Evolutionary conservation across 2,113 vertebrate species (phyloP).

Genomic region (Sphyrna mokarran): DNA sequence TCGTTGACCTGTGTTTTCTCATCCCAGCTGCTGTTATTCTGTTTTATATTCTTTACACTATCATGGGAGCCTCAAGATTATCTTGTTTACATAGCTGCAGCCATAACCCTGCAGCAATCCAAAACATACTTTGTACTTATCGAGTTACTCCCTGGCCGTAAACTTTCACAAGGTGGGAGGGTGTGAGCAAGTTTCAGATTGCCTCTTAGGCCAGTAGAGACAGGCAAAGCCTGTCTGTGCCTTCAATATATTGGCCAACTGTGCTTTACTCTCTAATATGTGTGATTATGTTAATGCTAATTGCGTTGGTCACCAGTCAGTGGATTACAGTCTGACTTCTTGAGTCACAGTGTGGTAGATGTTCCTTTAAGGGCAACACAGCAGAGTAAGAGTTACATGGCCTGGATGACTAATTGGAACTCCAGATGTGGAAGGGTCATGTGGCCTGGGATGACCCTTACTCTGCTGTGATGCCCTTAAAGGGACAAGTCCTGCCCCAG

Average conservation of each 20-base stretch:
- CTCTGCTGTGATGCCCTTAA: no score
- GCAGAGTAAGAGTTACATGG: no score
- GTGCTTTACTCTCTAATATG: background rate
- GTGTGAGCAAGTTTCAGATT: background rate
- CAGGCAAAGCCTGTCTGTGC: no score
- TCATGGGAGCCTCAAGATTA: background rate
- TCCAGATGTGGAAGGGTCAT: no score
- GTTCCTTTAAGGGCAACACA: no score
- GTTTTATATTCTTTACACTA: background rate
- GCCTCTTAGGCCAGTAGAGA: no score
- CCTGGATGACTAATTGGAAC: no score
- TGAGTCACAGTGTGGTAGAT: background rate
- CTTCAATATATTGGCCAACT: no score
- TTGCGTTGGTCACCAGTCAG: background rate
- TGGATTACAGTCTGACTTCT: background rate
- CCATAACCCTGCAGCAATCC: background rate
- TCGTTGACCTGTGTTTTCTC: background rate
- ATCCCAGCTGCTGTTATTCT: background rate
- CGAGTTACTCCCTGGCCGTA: background rate
- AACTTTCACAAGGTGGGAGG: background rate
- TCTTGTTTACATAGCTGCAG: background rate
- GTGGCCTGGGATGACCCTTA: no score
- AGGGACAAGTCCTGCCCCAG: no score
- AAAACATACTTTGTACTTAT: background rate
- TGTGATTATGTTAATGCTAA: background rate